Evolutionary conservation across 2,113 vertebrate genomes (phyloP), one percentile per base, ranked within the genome.

Genomic region (Rhynchomys soricoides): DNA sequence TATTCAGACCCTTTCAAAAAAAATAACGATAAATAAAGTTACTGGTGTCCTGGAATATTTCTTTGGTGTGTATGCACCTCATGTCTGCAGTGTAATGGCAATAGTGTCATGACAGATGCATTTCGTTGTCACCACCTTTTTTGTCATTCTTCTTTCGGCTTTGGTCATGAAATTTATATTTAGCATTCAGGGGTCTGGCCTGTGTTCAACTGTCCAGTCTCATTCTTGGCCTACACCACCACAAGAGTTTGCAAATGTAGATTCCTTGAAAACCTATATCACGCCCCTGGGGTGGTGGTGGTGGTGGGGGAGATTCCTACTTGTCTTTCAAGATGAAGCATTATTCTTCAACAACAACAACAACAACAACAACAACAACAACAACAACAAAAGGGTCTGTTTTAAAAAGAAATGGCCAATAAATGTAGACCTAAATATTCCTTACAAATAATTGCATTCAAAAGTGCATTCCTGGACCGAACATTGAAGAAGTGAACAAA

Each of bases 351-450:
- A 71, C 40, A 37, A 66, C 94, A 95, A 86, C 37, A 13, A 68
- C 57, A 95, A 71, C 40, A n/a, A n/a, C 88, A 37, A 48, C 86
- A 87, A 87, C 50, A 31, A n/a, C n/a, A 37, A 66, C 57, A 95
- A 71, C 40, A 37, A 66, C 94, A 95, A 86, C 37, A 13, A 68
- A 93, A 92, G 78, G 5, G 15, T 29, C 52, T 13, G 37, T 48
- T 92, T 83, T 74, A 45, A 29, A 29, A 78, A 55, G 24, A 90
- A 83, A 59, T 55, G 86, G 37, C 78, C 62, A 64, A 9, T 22
- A 95, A 57, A 62, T 57, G 34, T 55, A 82, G n/a, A 12, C 31
- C 40, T 79, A 70, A 62, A 77, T 71, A 45, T 89, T 70, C 9
- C 37, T 82, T 87, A 24, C 43, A 89, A 74, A 52, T 59, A 94